phyloP scores from a whole-genome alignment of 92 coral and sea anemone genomes.

The Hydrozoanthus gracilis region DNA sequence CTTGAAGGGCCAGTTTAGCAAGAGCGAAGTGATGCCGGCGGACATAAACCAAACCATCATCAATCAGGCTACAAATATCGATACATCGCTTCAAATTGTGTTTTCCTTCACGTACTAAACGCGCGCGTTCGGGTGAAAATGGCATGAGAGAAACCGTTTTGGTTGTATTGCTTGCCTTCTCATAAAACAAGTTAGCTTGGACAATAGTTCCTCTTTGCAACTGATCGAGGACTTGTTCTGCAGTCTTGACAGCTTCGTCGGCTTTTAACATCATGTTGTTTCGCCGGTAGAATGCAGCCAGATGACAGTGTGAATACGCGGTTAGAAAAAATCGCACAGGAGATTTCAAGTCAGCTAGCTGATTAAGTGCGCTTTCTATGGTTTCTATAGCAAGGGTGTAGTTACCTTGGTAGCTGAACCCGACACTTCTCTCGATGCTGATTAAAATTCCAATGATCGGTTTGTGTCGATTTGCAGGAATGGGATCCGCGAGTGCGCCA shows the following conservation, averaged over 20 bases:
- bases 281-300: conserved; percentile 68
- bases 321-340: conserved; percentile 30
- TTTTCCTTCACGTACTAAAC: conserved; percentile 36
- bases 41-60: conserved; percentile 52
- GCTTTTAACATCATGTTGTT: conserved; percentile 57
- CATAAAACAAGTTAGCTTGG: conserved; percentile 59
- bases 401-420: conserved; percentile 58
- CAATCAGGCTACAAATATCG: conserved; percentile 45
- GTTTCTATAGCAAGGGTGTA: conserved; percentile 46
- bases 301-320: conserved; percentile 51
- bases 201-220: conserved; percentile 35
- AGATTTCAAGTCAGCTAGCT: background rate
- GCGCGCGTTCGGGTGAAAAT: conserved; percentile 28
- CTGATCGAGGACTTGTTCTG: conserved; percentile 47
- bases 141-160: conserved; percentile 23
- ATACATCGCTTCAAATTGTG: conserved; percentile 50
- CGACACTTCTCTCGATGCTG: conserved; percentile 59
- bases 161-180: conserved; percentile 66
- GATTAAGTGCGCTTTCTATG: conserved; percentile 9
- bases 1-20: conserved; percentile 59
- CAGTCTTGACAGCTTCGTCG: conserved; percentile 20
- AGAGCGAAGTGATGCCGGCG: conserved; percentile 62
- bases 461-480: background rate
- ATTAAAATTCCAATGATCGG: conserved; percentile 37
- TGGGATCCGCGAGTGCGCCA: background rate